phyloP scores from a whole-genome alignment of 2,888 invertebrate genomes.

The Campopleginae sp. region DNA sequence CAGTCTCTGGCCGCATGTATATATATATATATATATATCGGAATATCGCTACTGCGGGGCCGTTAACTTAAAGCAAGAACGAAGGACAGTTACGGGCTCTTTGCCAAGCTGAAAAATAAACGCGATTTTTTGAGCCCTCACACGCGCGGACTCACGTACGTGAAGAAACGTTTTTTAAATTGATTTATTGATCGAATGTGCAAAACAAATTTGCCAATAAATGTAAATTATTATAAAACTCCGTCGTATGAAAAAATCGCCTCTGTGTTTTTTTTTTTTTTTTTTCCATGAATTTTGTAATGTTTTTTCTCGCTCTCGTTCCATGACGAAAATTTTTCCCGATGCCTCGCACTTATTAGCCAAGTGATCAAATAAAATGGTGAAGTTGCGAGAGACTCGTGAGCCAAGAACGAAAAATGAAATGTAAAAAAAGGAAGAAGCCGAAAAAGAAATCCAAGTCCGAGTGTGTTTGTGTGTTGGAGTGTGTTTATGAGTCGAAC shows the following conservation, averaged over 20 bases:
- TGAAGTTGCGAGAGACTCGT: slow-evolving; percentile 46
- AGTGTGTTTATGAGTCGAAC: slow-evolving; percentile 55
- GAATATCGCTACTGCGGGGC: slow-evolving; percentile 64
- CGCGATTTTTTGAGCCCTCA: slow-evolving; percentile 73
- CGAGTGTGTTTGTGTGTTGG: slow-evolving; percentile 47
- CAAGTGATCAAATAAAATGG: slow-evolving; percentile 58
- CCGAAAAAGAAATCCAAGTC: slow-evolving; percentile 5
- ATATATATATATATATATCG: slow-evolving; percentile 12
- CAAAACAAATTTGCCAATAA: background rate
- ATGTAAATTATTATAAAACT: background rate
- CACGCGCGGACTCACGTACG: slow-evolving; percentile 7
- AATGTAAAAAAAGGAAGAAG: slow-evolving; percentile 10
- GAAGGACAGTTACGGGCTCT: slow-evolving; percentile 78
- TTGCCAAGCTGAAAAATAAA: slow-evolving; percentile 59
- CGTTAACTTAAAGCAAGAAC: slow-evolving; percentile 80
- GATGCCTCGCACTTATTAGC: slow-evolving; percentile 10
- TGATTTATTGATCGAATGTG: background rate
- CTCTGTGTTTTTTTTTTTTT: background rate
- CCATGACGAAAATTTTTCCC: slow-evolving; percentile 13
- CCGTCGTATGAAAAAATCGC: background rate
- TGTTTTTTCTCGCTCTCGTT: background rate
- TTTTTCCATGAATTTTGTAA: background rate
- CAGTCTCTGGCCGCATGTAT: background rate
- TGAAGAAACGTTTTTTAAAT: background rate
- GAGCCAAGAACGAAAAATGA: slow-evolving; percentile 12